These are phyloP conservation scores for Masnerella sp. DNA, from an alignment of 2,888 invertebrate species.

Conservation along the genomic window DNA sequence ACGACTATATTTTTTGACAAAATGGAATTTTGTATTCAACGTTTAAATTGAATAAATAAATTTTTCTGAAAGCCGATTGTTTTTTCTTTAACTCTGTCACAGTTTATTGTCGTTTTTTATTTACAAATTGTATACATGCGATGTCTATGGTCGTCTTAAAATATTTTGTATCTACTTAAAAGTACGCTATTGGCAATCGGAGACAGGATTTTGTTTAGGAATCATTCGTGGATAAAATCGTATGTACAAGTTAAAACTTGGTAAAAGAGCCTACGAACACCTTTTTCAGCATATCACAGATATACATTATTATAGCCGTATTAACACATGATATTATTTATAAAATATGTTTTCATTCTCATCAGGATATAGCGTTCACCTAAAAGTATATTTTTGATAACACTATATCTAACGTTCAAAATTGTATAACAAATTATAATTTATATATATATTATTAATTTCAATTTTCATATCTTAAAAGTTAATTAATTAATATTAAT, in stretches of 20 bases:
- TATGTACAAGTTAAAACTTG: slow-evolving; percentile 34
- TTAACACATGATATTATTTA: slow-evolving; percentile 22
- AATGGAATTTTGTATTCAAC: slow-evolving; percentile 44
- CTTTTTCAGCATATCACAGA: slow-evolving; percentile 53
- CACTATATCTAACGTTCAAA: neutral
- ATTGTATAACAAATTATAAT: no score
- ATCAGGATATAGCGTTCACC: no score
- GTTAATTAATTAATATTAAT: no score
- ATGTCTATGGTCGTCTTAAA: slow-evolving; percentile 34
- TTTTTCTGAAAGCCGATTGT: slow-evolving; percentile 27
- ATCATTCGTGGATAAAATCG: slow-evolving; percentile 24
- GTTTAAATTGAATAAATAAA: slow-evolving; percentile 34
- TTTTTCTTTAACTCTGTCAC: slow-evolving; percentile 23
- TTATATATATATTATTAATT: no score
- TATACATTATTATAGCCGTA: slow-evolving; percentile 37
- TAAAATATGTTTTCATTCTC: neutral
- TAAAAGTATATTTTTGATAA: no score
- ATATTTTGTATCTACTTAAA: slow-evolving; percentile 50
- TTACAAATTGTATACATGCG: slow-evolving; percentile 31
- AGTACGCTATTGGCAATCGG: slow-evolving; percentile 48
- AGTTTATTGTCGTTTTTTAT: slow-evolving; percentile 35
- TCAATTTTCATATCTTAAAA: no score
- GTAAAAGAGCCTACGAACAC: slow-evolving; percentile 31
- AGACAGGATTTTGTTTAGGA: slow-evolving; percentile 49
- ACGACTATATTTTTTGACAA: slow-evolving; percentile 8